Percentiles rank a stretch among this genome's conserved stretches.
Conservation (phyloP, 2,113 vertebrate genomes). For the Cairina moschata region DNA sequence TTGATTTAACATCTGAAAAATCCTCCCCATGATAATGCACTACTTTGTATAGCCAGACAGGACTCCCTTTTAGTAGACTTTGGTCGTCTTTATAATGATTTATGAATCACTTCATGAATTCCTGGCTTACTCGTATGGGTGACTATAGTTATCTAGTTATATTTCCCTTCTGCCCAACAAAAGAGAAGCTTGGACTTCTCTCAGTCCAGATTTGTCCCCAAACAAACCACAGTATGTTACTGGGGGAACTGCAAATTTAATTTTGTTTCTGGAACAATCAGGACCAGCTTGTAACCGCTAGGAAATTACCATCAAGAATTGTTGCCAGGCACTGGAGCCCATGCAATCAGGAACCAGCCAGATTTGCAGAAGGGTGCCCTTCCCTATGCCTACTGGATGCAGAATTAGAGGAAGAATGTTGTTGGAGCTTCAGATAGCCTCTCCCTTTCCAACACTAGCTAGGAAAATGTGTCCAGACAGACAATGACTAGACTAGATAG, state of each 20-base stretch:
- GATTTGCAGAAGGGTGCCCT: background rate
- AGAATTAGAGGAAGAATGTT: background rate
- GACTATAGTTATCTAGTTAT: constrained; percentile 81
- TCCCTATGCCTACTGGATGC: background rate
- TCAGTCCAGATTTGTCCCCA: constrained; percentile 68
- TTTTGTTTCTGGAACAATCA: constrained; percentile 79
- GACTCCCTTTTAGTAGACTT: constrained; percentile 71
- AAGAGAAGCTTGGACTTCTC: constrained; percentile 68
- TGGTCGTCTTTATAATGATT: constrained; percentile 80
- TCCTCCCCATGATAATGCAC: constrained; percentile 53
- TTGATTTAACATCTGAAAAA: constrained; percentile 80
- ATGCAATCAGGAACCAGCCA: background rate
- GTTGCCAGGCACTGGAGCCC: constrained; percentile 19
- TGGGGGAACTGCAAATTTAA: constrained; percentile 74
- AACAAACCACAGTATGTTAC: constrained; percentile 74
- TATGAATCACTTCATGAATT: constrained; percentile 87
- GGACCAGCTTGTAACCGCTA: constrained; percentile 73
- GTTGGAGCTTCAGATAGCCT: background rate
- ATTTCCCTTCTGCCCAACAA: constrained; percentile 78
- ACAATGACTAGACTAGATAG: background rate
- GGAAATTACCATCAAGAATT: constrained; percentile 72
- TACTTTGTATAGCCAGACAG: constrained; percentile 69
- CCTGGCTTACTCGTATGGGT: constrained; percentile 76
- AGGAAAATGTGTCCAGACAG: background rate
- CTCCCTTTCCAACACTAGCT: background rate